These are phyloP conservation scores for Enteromius trimaculatus DNA, from an alignment of 2,797 vertebrate species.

Conservation along the genomic window DNA sequence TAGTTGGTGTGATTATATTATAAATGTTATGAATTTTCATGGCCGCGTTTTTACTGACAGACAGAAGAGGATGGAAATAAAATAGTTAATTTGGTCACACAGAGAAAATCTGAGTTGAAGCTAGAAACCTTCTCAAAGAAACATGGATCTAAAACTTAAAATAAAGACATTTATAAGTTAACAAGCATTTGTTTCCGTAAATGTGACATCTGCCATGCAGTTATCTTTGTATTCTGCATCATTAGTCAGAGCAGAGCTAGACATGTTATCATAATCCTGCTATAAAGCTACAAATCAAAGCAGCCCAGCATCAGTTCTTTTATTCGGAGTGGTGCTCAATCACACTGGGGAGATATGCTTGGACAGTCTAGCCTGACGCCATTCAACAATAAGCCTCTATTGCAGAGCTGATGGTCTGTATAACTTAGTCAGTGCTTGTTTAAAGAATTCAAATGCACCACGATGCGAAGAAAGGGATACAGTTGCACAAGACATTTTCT, in stretches of 20 bases:
- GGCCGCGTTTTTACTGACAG: not conserved
- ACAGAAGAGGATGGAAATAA: not conserved
- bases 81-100: not conserved
- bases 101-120: not conserved
- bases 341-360: slow-evolving; percentile 5
- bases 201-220: slow-evolving; percentile 12
- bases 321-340: slow-evolving; percentile 17
- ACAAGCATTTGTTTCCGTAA: slow-evolving; percentile 1
- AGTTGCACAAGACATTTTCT: not conserved
- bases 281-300: slow-evolving; percentile 26
- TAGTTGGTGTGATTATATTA: not conserved
- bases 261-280: slow-evolving; percentile 9
- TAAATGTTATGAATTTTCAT: not conserved
- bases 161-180: not conserved
- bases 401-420: slow-evolving; percentile 9
- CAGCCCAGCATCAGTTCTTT: not conserved
- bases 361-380: not conserved
- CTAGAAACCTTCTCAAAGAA: not conserved
- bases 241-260: slow-evolving; percentile 26
- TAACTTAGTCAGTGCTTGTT: not conserved
- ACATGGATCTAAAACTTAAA: not conserved
- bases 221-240: slow-evolving; percentile 21
- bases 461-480: not conserved
- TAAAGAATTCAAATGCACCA: slow-evolving; percentile 13
- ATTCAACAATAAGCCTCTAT: slow-evolving; percentile 3